These are phyloP conservation scores for Rapana venosa DNA, from an alignment of 2,888 invertebrate genomes.

Conservation along the genomic window DNA sequence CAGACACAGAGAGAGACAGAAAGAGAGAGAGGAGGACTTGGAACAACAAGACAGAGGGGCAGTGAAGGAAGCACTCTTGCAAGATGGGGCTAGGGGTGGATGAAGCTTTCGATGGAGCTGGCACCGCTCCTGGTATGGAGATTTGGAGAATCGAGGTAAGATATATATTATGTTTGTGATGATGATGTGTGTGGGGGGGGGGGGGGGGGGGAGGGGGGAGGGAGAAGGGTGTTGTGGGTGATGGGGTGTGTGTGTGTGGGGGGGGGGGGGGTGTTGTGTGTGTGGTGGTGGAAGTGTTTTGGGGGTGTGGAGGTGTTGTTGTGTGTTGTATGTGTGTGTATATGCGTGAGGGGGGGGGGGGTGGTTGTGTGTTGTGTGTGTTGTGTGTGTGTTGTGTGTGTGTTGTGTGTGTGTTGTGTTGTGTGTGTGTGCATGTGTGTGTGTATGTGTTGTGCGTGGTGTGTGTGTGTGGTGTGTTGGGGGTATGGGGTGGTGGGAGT, in stretches of 20 bases:
- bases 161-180: not conserved
- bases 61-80: not conserved
- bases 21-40: not conserved
- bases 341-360: too few relatives aligned
- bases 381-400: not conserved
- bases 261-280: not conserved
- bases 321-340: not conserved
- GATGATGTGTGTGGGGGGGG: too few relatives aligned
- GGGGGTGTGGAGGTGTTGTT: not conserved
- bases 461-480: too few relatives aligned
- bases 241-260: not conserved
- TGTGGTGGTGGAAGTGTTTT: not conserved
- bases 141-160: constrained; percentile 91
- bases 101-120: constrained; percentile 86
- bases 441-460: too few relatives aligned
- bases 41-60: not conserved
- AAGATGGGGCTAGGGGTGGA: constrained; percentile 51
- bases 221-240: not conserved
- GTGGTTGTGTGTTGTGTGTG: not conserved
- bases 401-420: not conserved
- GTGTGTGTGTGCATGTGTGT: not conserved
- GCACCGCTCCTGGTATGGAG: constrained; percentile 85
- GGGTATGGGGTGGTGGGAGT: not conserved
- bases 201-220: not conserved
- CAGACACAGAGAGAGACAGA: not conserved